These are phyloP conservation scores for Psix sp. DNA, from an alignment of 1,140 invertebrate species.

Conservation along the genomic window DNA sequence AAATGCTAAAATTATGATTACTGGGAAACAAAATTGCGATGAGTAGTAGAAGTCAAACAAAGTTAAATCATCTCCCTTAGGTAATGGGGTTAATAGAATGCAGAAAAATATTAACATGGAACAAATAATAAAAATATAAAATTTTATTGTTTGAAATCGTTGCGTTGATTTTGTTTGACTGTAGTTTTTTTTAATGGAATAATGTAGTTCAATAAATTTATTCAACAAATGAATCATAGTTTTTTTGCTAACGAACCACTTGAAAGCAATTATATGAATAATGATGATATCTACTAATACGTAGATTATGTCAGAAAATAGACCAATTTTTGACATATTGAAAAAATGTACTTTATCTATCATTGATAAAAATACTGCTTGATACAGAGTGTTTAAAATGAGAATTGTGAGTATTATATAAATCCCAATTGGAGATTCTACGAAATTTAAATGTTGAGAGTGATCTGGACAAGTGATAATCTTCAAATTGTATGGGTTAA, in stretches of 20 bases:
- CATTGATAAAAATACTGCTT: not conserved
- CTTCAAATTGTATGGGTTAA: constrained; percentile 18
- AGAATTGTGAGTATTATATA: not conserved
- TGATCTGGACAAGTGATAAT: not conserved
- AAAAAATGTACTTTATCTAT: not conserved
- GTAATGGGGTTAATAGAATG: not conserved
- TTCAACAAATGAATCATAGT: not conserved
- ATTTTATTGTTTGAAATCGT: too few species aligned
- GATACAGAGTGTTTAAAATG: constrained; percentile 8
- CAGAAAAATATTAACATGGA: not conserved
- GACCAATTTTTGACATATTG: not conserved
- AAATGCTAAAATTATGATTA: not conserved
- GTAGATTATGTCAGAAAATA: not conserved
- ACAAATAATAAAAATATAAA: not conserved
- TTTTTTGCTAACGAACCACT: not conserved
- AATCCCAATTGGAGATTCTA: not conserved
- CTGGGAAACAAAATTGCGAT: constrained; percentile 15
- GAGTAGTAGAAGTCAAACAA: constrained; percentile 17
- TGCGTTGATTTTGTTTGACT: not conserved
- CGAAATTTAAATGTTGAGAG: not conserved
- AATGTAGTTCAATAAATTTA: constrained; percentile 13
- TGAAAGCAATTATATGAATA: not conserved
- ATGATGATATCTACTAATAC: not conserved
- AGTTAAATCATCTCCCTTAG: not conserved
- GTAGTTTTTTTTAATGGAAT: not conserved